A percentile compares a stretch with the other conserved stretches of the same genome.
Conservation (phyloP, 2,888 invertebrate genomes). For the Xanthorhoe designata region DNA sequence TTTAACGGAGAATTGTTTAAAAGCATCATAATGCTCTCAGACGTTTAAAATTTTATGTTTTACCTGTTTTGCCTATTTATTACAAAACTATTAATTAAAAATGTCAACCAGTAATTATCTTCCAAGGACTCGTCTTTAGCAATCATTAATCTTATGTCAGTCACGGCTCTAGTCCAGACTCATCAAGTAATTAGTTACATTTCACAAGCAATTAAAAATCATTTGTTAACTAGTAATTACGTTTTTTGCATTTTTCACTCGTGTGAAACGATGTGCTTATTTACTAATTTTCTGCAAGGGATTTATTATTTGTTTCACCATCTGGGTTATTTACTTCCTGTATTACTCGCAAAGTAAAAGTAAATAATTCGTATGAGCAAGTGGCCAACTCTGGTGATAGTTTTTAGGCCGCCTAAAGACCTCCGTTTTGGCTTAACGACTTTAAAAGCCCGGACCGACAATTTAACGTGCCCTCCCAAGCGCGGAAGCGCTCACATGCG, state of each 20-base stretch:
- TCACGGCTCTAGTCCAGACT: slow-evolving; percentile 32
- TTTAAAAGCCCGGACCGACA: no score
- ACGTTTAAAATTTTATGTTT: neutral
- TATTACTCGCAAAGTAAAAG: no score
- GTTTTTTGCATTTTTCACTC: slow-evolving; percentile 34
- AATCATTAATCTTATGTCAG: slow-evolving; percentile 35
- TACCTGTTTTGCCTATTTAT: neutral
- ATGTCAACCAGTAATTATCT: slow-evolving; percentile 30
- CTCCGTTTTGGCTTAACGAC: no score
- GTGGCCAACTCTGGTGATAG: no score
- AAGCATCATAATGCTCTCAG: no score
- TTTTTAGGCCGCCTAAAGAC: no score
- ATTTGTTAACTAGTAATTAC: slow-evolving; percentile 39
- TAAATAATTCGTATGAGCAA: no score
- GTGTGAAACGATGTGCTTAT: slow-evolving; percentile 30
- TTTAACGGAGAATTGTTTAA: no score
- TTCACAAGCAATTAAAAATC: slow-evolving; percentile 37
- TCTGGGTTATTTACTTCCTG: no score
- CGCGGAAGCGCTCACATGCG: no score
- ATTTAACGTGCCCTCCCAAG: no score
- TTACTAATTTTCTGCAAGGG: slow-evolving; percentile 6
- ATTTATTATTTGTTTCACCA: no score
- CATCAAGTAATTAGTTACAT: slow-evolving; percentile 38
- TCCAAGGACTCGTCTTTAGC: slow-evolving; percentile 23
- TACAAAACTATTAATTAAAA: slow-evolving; percentile 15